phyloP scores from a whole-genome alignment of 2,113 vertebrate species.

The Heloderma charlesbogerti region DNA sequence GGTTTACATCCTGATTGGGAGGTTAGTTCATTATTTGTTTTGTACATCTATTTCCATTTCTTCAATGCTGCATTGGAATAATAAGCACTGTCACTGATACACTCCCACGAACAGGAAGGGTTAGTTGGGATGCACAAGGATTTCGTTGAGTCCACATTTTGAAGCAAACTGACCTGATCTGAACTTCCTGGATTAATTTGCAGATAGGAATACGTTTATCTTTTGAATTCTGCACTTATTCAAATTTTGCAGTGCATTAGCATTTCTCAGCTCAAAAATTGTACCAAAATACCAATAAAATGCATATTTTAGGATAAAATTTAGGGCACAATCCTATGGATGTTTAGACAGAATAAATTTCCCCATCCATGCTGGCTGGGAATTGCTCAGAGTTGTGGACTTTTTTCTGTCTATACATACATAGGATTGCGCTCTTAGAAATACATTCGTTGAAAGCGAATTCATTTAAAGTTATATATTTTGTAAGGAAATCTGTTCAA shows the following conservation, averaged over 20 bases:
- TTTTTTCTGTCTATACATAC: too few species aligned
- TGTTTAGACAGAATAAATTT: too few species aligned
- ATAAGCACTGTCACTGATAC: background rate
- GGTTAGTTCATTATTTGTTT: constrained; percentile 79
- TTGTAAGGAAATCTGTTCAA: background rate
- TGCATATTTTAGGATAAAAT: background rate
- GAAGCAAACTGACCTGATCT: background rate
- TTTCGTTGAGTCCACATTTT: constrained; percentile 1
- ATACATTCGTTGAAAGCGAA: background rate
- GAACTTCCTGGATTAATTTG: background rate
- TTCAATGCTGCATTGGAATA: background rate
- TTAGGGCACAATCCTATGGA: too few species aligned
- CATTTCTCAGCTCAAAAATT: background rate
- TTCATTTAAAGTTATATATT: background rate
- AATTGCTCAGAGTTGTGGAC: too few species aligned
- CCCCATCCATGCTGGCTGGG: too few species aligned
- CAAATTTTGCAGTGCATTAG: background rate
- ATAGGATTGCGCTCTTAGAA: background rate
- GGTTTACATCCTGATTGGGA: constrained; percentile 92
- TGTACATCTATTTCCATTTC: constrained; percentile 18
- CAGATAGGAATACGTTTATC: background rate
- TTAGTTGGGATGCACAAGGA: background rate
- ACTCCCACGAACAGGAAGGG: background rate
- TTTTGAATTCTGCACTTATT: background rate
- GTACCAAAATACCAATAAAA: background rate